Evolutionary conservation across 2,797 vertebrate genomes (phyloP).

Genomic region (Rhinogobio ventralis): DNA sequence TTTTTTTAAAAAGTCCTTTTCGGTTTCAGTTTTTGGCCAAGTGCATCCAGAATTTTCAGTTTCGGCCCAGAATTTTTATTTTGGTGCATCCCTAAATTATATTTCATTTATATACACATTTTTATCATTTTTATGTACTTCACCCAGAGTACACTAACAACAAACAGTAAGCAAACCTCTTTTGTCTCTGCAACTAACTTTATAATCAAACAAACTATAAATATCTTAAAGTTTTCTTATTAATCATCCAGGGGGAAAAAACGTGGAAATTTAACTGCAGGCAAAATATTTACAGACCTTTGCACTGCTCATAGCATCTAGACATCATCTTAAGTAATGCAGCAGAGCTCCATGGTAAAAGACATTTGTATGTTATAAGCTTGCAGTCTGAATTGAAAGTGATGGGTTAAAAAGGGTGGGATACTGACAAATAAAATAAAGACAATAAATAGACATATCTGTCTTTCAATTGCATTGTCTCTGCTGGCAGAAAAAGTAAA

Average conservation of each 20-base stretch:
- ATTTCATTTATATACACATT: too few relatives aligned
- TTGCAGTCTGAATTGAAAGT: not conserved
- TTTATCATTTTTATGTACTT: too few relatives aligned
- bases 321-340: conserved; percentile 2
- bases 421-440: not conserved
- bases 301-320: not conserved
- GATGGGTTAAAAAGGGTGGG: not conserved
- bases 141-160: not conserved
- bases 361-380: not conserved
- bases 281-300: not conserved
- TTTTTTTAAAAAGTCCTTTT: too few relatives aligned
- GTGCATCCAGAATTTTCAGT: too few relatives aligned
- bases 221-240: not conserved
- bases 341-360: not conserved
- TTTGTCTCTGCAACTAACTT: not conserved
- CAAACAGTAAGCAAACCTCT: not conserved
- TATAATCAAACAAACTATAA: too few relatives aligned
- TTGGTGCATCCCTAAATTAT: too few relatives aligned
- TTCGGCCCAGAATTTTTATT: too few relatives aligned
- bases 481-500: not conserved
- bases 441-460: not conserved
- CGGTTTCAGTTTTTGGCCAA: too few relatives aligned
- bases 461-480: not conserved
- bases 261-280: not conserved
- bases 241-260: not conserved